phyloP scores from a whole-genome alignment of 2,797 vertebrate genomes.

The Chiroxiphia lanceolata region DNA sequence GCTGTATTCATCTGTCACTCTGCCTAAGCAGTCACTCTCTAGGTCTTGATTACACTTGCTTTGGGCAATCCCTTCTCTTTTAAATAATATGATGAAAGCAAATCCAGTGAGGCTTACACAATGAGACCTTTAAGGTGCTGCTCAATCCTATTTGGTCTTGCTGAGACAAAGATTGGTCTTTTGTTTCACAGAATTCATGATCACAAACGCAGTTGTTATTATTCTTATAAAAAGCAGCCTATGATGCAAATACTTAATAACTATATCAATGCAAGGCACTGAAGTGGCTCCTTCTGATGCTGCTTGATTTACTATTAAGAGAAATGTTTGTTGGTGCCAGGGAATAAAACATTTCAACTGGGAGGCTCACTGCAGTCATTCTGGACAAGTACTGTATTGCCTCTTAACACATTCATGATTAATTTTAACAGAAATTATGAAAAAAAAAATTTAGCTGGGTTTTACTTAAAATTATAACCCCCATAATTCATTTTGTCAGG shows the following conservation, averaged over 20 bases:
- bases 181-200: neutral
- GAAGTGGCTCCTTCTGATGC: neutral
- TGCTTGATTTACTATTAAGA: neutral
- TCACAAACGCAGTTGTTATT: neutral
- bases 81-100: constrained; percentile 27
- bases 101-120: constrained; percentile 51
- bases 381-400: neutral
- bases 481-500: neutral
- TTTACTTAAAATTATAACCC: neutral
- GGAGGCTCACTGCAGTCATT: neutral
- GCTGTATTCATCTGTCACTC: constrained; percentile 41
- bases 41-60: constrained; percentile 60
- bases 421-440: neutral
- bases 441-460: neutral
- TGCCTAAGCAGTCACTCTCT: constrained; percentile 45
- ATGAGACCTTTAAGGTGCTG: constrained; percentile 42
- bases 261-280: neutral
- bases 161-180: constrained; percentile 22
- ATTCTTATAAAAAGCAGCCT: neutral
- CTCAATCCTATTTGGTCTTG: constrained; percentile 28
- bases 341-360: neutral
- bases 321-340: neutral
- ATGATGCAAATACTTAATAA: neutral
- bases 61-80: constrained; percentile 52
- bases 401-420: neutral